Conservation (phyloP, 92 coral and sea anemone genomes). For the Micromussa lordhowensis region DNA sequence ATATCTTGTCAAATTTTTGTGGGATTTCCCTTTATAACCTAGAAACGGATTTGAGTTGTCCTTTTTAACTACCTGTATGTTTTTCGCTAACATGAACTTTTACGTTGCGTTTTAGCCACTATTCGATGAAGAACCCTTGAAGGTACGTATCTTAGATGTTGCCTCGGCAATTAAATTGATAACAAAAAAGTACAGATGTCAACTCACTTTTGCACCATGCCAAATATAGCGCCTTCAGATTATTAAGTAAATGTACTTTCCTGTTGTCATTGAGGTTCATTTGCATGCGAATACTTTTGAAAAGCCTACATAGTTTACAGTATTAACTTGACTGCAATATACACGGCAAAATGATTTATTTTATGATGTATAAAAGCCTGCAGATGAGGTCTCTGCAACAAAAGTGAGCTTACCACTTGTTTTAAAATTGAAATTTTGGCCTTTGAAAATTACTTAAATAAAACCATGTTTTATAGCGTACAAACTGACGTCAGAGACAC, state of each 20-base stretch:
- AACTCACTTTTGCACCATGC: not conserved
- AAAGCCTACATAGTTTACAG: not conserved
- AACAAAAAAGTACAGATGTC: not conserved
- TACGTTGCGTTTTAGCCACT: conserved; percentile 68
- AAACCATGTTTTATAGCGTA: not conserved
- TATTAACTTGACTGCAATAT: not conserved
- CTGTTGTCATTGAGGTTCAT: conserved; percentile 23
- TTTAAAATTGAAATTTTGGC: not conserved
- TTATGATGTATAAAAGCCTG: not conserved
- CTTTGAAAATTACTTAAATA: not conserved
- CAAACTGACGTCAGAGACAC: not conserved
- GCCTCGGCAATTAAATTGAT: no score
- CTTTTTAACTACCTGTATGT: not conserved
- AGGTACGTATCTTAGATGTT: conserved; percentile 59
- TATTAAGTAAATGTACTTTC: not conserved
- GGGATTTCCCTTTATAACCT: not conserved
- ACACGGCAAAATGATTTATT: not conserved
- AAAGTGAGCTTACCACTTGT: not conserved
- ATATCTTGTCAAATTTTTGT: conserved; percentile 16
- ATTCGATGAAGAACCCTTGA: conserved; percentile 78
- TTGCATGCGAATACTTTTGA: conserved; percentile 8
- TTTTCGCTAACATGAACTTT: not conserved
- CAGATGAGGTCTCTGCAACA: not conserved
- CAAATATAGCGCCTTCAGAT: not conserved
- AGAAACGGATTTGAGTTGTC: conserved; percentile 9